Evolutionary conservation across 2,888 invertebrate genomes (phyloP), one percentile per base, ranked within the genome.

Genomic region (Apoda limacodes): DNA sequence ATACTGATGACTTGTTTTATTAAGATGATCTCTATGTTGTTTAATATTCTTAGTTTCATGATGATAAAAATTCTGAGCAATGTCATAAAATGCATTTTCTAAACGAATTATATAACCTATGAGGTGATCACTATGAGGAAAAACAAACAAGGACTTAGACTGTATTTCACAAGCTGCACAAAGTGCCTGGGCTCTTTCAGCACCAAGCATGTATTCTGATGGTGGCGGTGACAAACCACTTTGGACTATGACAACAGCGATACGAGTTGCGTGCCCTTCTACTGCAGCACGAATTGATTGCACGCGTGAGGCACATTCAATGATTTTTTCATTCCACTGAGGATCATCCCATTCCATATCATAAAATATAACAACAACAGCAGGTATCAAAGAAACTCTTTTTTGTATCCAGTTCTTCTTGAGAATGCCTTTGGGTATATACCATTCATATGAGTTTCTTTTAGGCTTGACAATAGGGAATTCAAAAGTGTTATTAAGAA

Each of bases 311-410:
- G 95, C 92, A 69, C 96, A 97, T 65, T 97, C 97, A 50, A 93
- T 88, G 57, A 94, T 93, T 60, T 93, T 96, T 47, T 98, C 98
- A 46, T 91, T 91, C 97, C 98, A 98, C 41, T 89, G 86, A 0
- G 86, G 82, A 69, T 98, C 97, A 60, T 94, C 93, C 98, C 98
- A 99, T 70, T 98, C 98, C 59, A 98, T 85, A 55, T 99, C 98
- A 64, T 93, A 94, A 69, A 98, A 99, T 39, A 97, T 85, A 2
- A 97, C 95, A 13, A 95, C 89, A 1, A 98, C 90, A 1, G 98
- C 90, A 5, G 99, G 98, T 41, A 98, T 85, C 34, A 91, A 85
- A 45, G 90, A 88, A 20, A 95, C 82, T 58, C 98, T 95, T 67
- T 99, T 99, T 28, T 88, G 84, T 82, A 98, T 90, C 98, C 98